phyloP scores from a whole-genome alignment of 2,797 vertebrate species.

The Melanotaenia trifasciata region DNA sequence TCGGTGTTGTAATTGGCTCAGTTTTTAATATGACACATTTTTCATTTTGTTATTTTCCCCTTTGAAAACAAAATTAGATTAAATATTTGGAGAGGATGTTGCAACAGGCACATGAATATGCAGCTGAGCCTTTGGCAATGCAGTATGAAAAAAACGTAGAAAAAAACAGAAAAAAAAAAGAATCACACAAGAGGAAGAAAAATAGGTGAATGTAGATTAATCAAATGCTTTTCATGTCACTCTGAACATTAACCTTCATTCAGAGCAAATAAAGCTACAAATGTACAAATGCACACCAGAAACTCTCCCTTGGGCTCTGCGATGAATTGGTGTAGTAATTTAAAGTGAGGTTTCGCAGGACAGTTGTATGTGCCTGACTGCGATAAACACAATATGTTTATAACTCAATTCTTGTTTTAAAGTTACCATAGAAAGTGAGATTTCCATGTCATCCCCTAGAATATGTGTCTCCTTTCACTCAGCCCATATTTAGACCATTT shows the following conservation, averaged over 20 bases:
- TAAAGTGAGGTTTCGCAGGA: slow-evolving; percentile 35
- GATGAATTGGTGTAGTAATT: slow-evolving; percentile 46
- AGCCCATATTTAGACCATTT: background rate
- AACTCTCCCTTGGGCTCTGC: slow-evolving; percentile 44
- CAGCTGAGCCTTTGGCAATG: slow-evolving; percentile 66
- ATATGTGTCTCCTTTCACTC: no score
- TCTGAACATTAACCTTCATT: slow-evolving; percentile 71
- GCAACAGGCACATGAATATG: slow-evolving; percentile 68
- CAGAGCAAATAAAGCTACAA: slow-evolving; percentile 65
- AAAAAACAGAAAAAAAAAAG: slow-evolving; percentile 58
- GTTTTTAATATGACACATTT: slow-evolving; percentile 67
- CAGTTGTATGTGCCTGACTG: slow-evolving; percentile 31
- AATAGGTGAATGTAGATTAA: slow-evolving; percentile 68
- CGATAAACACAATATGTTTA: slow-evolving; percentile 7
- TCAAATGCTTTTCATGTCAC: slow-evolving; percentile 63
- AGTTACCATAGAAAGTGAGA: background rate
- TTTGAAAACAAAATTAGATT: slow-evolving; percentile 64
- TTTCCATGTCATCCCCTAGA: background rate
- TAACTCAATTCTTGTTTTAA: background rate
- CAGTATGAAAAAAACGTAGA: slow-evolving; percentile 43
- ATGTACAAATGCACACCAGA: slow-evolving; percentile 34
- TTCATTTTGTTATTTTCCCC: slow-evolving; percentile 54
- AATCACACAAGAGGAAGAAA: slow-evolving; percentile 55
- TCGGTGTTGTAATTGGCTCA: slow-evolving; percentile 66
- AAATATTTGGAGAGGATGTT: slow-evolving; percentile 64